Base-by-base conservation (phyloP, 1,140 invertebrate species). In the Copidosoma floridanum region DNA sequence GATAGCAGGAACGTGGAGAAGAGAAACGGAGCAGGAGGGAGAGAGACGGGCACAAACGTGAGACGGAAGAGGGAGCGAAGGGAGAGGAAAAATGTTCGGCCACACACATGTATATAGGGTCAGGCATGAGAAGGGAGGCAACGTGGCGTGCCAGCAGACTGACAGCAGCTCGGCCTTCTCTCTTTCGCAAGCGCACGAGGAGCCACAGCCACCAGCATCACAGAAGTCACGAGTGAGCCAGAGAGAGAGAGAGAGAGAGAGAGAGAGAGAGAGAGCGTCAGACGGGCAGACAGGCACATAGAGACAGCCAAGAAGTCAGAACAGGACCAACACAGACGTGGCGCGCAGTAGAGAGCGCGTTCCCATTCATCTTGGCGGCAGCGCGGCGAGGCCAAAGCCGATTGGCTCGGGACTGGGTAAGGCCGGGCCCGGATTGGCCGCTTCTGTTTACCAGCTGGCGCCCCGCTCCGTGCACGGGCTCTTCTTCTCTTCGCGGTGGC, bases 311-410 rank as follows among this genome's bases (percentile, higher is more conserved):
- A 47, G n/a, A n/a, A n/a, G 38, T 24, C 43, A 26, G 53, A 59
- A 65, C 56, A 61, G 48, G 46, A 61, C 51, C 38, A 21, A 57
- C 26, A 65, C 57, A 66, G 46, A 6, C 48, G 52, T 59, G 48
- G 50, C n/a, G n/a, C n/a, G n/a, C n/a, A n/a, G n/a, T n/a, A 60
- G 57, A 52, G 47, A 51, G 37, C 24, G 63, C 64, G 72, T 71
- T 79, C 70, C 72, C 76, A 81, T 80, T 80, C 78, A 80, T 79
- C 77, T 80, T 79, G 77, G 73, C 77, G n/a, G n/a, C n/a, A n/a
- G n/a, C n/a, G 75, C 76, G 75, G 76, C 77, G 78, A 76, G 76
- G 63, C 24, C 46, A 61, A 38, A 44, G 41, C 21, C 2, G 50
- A 61, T 61, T 59, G 57, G 57, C 48, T 11, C 27, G 57, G 10